Conservation (phyloP, 2,113 vertebrate genomes). For the Mormoops blainvillei region DNA sequence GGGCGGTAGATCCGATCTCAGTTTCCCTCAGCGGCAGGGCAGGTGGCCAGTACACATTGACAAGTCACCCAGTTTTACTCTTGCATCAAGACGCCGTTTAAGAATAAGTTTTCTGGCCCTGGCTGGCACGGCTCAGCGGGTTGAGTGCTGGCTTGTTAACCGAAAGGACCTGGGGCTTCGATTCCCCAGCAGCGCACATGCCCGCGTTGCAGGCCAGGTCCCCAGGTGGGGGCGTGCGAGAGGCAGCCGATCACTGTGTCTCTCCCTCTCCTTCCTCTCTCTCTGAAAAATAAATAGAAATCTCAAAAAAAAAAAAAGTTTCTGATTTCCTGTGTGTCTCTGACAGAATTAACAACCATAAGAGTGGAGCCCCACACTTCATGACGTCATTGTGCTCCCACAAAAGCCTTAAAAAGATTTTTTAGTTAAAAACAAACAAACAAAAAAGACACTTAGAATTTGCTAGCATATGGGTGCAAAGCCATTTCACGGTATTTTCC, state of each 20-base stretch:
- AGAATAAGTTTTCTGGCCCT: background rate
- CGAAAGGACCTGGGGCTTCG: no score
- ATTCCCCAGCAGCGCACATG: no score
- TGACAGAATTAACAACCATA: background rate
- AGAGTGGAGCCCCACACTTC: rapidly evolving
- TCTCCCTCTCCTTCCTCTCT: no score
- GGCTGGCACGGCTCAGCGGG: no score
- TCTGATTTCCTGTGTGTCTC: background rate
- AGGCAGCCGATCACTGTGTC: no score
- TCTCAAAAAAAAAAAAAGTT: background rate
- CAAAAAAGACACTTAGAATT: background rate
- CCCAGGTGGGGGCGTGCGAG: no score
- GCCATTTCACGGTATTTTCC: background rate
- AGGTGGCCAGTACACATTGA: background rate
- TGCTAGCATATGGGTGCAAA: background rate
- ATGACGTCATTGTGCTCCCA: no score
- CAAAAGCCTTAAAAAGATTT: background rate
- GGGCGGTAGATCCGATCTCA: background rate
- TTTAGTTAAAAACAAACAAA: background rate
- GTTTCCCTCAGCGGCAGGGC: background rate
- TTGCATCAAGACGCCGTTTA: background rate
- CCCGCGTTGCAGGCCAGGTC: no score
- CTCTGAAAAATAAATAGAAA: no score
- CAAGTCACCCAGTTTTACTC: background rate
- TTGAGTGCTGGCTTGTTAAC: no score